Evolutionary conservation across 1,140 invertebrate genomes (phyloP), one percentile per base, ranked within the genome.

Genomic region (Teleopsis dalmanni): DNA sequence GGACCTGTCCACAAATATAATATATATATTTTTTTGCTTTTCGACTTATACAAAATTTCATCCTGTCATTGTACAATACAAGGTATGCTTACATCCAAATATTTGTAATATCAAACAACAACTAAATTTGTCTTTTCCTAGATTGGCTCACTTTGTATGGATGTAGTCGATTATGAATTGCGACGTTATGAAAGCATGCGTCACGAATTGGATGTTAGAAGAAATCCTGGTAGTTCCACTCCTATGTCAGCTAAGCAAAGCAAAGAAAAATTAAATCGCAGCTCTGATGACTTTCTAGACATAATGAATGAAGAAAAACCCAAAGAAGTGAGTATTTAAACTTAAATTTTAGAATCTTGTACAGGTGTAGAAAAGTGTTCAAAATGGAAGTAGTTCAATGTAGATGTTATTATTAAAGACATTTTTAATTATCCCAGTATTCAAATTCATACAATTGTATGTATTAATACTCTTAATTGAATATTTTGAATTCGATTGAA

Each of bases 21-120:
- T 97, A 51, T 94, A 94, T 66, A 90, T 92, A 54, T 99, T 98
- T 74, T 94, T 95, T 66, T 96, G 91, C 68, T 95, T 99, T 71
- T 97, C 95, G 10, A 88, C 88, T n/a, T 98, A 95, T 67, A 85
- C 85, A 55, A 84, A 92, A 62, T 98, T 99, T 75, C 95, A 99
- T 72, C 81, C 84, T 29, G 82, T 97, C 10, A 88, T 99, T 40
- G 76, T 87, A 10, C 87, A 91, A 60, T 91, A 91, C 60, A 93
- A 93, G 75, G 85, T 88, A 27, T 26, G 27, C 6, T 16, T 3
- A 44, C 45, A 16, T 50, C 18, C 2, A 21, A 19, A 9, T 47
- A 11, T 33, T 11, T 23, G 21, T 29, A 10, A 26, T 21, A 29
- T 21, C 18, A n/a, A 11, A 14, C 13, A 21, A 11, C 16, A 16